phyloP scores from a whole-genome alignment of 2,888 invertebrate species.

The Acutogordius australiensis region DNA sequence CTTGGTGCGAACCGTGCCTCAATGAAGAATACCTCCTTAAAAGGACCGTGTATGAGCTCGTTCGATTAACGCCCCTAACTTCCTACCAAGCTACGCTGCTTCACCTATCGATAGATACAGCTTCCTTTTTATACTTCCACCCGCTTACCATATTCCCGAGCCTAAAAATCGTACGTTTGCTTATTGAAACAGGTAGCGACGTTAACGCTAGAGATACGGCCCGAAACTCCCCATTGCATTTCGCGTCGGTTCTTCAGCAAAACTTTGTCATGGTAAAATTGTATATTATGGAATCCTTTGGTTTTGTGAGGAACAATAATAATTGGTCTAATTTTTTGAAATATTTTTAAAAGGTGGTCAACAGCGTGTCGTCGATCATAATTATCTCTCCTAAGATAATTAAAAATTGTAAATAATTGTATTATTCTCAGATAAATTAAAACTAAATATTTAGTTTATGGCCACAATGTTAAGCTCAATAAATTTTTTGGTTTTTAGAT shows the following conservation, averaged over 20 bases:
- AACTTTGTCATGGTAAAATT: constrained; percentile 1
- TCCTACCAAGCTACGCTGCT: not conserved
- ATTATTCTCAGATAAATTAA: too few relatives aligned
- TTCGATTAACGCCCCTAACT: not conserved
- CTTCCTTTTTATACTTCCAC: not conserved
- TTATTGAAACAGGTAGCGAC: not conserved
- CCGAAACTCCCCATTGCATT: not conserved
- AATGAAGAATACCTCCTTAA: not conserved
- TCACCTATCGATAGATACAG: not conserved
- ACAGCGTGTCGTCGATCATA: too few relatives aligned
- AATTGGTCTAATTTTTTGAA: too few relatives aligned
- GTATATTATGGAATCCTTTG: too few relatives aligned
- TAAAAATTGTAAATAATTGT: too few relatives aligned
- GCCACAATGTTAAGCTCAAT: too few relatives aligned
- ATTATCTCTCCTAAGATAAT: too few relatives aligned
- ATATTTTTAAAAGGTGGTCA: too few relatives aligned
- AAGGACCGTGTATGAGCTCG: not conserved
- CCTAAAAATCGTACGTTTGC: not conserved
- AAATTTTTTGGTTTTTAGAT: too few relatives aligned
- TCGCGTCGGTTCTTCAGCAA: not conserved
- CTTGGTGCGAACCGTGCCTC: not conserved
- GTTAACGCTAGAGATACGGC: not conserved
- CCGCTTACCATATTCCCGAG: not conserved
- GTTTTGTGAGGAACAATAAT: too few relatives aligned
- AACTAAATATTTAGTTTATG: too few relatives aligned